Evolutionary conservation across 2,113 vertebrate genomes (phyloP).

Genomic region (Alethe castanea): DNA sequence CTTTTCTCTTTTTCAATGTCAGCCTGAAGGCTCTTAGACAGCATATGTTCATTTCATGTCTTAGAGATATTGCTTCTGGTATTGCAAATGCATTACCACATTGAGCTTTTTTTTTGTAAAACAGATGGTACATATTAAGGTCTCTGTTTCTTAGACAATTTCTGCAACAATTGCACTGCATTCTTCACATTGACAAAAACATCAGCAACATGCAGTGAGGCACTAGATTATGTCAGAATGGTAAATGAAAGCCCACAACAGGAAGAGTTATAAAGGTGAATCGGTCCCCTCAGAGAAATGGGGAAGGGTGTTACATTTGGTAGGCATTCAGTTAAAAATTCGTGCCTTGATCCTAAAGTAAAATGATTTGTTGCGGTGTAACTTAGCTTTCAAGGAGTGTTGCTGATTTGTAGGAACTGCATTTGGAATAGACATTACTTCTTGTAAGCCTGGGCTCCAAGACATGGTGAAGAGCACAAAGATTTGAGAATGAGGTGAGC

Average conservation of each 20-base stretch:
- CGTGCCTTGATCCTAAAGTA: neutral
- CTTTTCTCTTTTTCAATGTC: conserved; percentile 98
- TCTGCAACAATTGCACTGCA: conserved; percentile 80
- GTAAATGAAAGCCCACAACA: conserved; percentile 78
- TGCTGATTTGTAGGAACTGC: neutral
- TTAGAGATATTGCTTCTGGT: conserved; percentile 90
- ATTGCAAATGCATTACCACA: conserved; percentile 84
- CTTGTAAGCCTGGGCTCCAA: neutral
- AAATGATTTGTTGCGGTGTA: neutral
- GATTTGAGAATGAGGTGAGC: neutral
- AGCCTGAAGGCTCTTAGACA: conserved; percentile 94
- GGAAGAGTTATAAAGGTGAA: conserved; percentile 84
- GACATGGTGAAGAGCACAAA: neutral
- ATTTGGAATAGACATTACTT: neutral
- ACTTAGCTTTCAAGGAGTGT: neutral
- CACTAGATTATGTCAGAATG: conserved; percentile 81
- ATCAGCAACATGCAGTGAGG: conserved; percentile 85
- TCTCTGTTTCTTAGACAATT: conserved; percentile 80
- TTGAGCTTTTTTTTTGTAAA: conserved; percentile 74
- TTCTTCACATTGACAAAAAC: conserved; percentile 90
- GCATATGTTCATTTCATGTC: conserved; percentile 98
- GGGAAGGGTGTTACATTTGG: conserved; percentile 27
- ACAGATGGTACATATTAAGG: conserved; percentile 94
- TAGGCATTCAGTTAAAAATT: conserved; percentile 50
- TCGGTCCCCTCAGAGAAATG: conserved; percentile 74